Base-by-base conservation (phyloP, 2,113 vertebrate genomes). In the Crotalus horridus region DNA sequence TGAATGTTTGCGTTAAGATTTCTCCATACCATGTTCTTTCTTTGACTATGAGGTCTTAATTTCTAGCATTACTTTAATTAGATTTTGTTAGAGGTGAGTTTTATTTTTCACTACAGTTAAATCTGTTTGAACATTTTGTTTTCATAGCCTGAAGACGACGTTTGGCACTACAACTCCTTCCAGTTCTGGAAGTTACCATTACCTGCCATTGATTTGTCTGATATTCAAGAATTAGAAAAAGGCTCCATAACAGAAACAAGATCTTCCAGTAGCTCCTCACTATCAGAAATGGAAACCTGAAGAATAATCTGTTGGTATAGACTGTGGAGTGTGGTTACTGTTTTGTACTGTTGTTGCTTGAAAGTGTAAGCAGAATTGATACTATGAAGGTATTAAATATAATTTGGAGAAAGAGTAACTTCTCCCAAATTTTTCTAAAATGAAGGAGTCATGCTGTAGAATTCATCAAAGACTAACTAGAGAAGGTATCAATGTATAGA, bases 181-280 rank as follows among this genome's bases (percentile, higher is more conserved):
- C 98, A 98, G 94, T 99, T 97, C 91, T 99, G 99, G 99, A 98
- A 98, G 96, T 93, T 96, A 90, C 99, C 99, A 9, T 96, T 99
- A 92, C 98, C 98, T 10, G 86, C 97, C 86, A 64, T 99, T 56
- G 97, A 99, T 94, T 94, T 99, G 74, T 98, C 98, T 86, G 98
- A 99, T 93, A 96, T 99, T 87, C 97, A 98, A 87, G 96, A 96
- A 39, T 21, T 97, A 53, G 43, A 90, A 86, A 96, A 94, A 92
- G 92, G 93, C 24, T 96, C 74, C 91, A 24, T 43, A 10, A 23
- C 33, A 2, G 95, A 94, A 48, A 20, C 93, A 91, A 93, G 93
- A 81, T 93, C 94, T 88, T 46, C 91, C 94, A 95, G 97, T 97
- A 89, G 90, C 48, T 12, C 58, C 95, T 95, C 95, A 98, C 48